A percentile compares a stretch with the other conserved stretches of the same genome.
Evolutionary conservation across 1,140 invertebrate genomes (phyloP).

Genomic region (Samia ricini): DNA sequence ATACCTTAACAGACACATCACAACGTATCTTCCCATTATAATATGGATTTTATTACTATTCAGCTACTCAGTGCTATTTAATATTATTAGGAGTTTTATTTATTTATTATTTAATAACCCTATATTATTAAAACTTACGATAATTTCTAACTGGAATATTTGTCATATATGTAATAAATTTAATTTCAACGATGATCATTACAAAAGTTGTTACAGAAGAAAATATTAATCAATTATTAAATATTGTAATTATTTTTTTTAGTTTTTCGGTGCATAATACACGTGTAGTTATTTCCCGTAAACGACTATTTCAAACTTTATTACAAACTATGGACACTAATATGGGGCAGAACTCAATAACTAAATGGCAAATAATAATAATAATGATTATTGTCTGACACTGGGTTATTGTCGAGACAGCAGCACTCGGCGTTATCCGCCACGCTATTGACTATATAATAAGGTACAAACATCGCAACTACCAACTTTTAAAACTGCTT

Average conservation of each 20-base stretch:
- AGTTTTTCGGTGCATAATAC: conserved; percentile 12
- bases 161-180: background rate
- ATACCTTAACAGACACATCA: background rate
- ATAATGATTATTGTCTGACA: conserved; percentile 76
- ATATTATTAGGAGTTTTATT: background rate
- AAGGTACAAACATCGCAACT: conserved; percentile 15
- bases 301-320: conserved; percentile 2
- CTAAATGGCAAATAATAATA: conserved; percentile 68
- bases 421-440: conserved; percentile 62
- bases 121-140: background rate
- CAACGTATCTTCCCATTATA: background rate
- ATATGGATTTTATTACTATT: background rate
- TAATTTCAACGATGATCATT: background rate
- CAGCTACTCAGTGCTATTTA: background rate
- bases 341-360: conserved; percentile 58
- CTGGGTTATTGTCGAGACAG: conserved; percentile 77
- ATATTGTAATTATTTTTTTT: background rate
- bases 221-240: background rate
- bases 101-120: background rate
- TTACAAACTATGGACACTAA: conserved; percentile 38
- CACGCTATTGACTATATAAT: conserved; percentile 58
- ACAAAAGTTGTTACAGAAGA: background rate
- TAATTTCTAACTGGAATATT: background rate
- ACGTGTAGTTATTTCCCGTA: conserved; percentile 15
- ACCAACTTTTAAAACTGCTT: background rate